phyloP scores from a whole-genome alignment of 35 echinoderm and acorn worm species.

The Holothuria glaberrima region DNA sequence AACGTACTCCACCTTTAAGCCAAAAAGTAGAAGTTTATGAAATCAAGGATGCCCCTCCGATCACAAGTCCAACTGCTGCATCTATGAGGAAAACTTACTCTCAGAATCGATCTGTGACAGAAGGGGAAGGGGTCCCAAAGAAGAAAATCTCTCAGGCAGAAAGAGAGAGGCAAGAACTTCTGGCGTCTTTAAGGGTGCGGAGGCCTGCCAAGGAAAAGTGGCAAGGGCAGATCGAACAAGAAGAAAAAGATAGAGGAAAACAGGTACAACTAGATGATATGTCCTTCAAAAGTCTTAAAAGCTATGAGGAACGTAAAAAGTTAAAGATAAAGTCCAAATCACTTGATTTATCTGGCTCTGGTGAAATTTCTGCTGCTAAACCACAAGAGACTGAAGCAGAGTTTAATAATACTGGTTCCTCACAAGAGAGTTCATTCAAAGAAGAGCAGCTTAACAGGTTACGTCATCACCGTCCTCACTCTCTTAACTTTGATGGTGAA shows the following conservation, averaged over 20 bases:
- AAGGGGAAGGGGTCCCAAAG: background rate
- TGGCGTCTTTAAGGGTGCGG: conserved; percentile 34
- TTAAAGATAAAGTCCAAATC: conserved; percentile 7
- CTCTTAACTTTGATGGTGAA: background rate
- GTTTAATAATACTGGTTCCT: background rate
- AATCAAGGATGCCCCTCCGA: conserved; percentile 5
- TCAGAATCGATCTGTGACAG: conserved; percentile 6
- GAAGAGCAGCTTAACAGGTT: background rate
- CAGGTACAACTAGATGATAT: background rate
- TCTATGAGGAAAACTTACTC: background rate
- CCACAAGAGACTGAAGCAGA: background rate
- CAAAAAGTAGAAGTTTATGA: conserved; percentile 44
- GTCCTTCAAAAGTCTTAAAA: background rate
- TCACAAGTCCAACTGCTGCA: background rate
- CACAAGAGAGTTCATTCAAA: no score
- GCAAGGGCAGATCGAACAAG: conserved; percentile 41
- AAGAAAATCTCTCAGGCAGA: conserved; percentile 23
- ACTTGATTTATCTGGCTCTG: background rate
- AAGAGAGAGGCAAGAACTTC: conserved; percentile 17
- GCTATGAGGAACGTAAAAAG: conserved; percentile 36
- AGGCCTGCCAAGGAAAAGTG: conserved; percentile 32
- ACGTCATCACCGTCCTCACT: background rate
- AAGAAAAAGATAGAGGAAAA: conserved; percentile 46
- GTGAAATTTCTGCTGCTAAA: background rate
- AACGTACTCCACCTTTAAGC: conserved; percentile 31